Percentiles rank a stretch among this genome's conserved stretches.
Conservation (phyloP, 2,113 vertebrate genomes). For the Vanacampus margaritifer region DNA sequence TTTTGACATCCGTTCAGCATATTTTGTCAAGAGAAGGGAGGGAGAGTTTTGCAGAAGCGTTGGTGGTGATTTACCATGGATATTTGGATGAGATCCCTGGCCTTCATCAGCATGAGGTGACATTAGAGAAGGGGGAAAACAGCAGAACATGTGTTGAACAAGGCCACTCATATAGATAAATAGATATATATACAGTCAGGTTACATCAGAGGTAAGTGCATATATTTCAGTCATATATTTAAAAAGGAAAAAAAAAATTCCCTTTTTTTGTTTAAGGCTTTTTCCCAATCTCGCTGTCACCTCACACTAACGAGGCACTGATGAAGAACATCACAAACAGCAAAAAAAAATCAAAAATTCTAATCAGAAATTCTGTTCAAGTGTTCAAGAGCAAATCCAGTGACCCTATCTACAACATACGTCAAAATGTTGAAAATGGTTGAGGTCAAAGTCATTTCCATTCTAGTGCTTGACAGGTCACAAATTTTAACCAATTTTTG, state of each 20-base stretch:
- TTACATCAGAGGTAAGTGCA: background rate
- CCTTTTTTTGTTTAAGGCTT: background rate
- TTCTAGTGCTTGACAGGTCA: too few species aligned
- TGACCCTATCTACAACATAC: background rate
- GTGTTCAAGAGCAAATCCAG: background rate
- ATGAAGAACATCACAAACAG: conserved; percentile 19
- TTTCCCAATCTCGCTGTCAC: conserved; percentile 57
- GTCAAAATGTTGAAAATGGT: background rate
- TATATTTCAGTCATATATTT: background rate
- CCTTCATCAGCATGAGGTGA: conserved; percentile 75
- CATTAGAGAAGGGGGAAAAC: conserved; percentile 69
- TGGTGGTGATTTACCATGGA: conserved; percentile 75
- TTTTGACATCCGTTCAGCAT: background rate
- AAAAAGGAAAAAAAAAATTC: background rate
- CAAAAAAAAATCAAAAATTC: too few species aligned
- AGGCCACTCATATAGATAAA: conserved; percentile 29
- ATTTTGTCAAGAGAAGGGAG: background rate
- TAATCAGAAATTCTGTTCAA: background rate
- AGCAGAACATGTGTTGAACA: conserved; percentile 65
- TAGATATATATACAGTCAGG: conserved; percentile 2
- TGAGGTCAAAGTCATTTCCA: too few species aligned
- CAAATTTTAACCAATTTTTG: too few species aligned
- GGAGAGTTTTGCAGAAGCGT: conserved; percentile 38
- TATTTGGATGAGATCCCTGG: conserved; percentile 74
- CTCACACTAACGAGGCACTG: conserved; percentile 59